Evolutionary conservation across 2,113 vertebrate genomes (phyloP).

Genomic region (Rhinoderma darwinii): DNA sequence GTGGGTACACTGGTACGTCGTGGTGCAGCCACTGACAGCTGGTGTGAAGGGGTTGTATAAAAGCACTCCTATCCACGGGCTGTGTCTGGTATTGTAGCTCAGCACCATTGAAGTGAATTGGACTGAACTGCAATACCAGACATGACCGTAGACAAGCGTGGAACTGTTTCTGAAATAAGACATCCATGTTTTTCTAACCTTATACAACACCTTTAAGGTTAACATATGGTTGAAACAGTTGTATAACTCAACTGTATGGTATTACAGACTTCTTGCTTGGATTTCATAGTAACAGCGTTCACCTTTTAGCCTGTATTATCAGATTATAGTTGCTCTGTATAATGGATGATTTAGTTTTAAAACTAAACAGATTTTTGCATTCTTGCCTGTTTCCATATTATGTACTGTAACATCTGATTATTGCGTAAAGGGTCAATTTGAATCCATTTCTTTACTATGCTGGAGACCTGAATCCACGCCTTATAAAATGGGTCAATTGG

Average conservation of each 20-base stretch:
- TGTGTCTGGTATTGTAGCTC: neutral
- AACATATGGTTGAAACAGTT: neutral
- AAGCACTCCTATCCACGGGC: neutral
- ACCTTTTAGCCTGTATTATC: neutral
- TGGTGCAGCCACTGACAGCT: too few relatives aligned
- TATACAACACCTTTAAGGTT: neutral
- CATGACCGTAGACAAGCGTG: neutral
- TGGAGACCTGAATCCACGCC: neutral
- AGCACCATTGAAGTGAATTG: neutral
- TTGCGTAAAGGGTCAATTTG: slow-evolving; percentile 3
- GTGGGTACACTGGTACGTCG: too few relatives aligned
- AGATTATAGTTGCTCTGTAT: neutral
- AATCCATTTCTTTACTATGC: slow-evolving; percentile 7
- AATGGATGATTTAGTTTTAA: neutral
- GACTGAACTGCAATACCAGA: neutral
- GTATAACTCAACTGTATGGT: too few relatives aligned
- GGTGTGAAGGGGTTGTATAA: too few relatives aligned
- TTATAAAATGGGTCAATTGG: slow-evolving; percentile 27
- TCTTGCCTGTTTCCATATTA: neutral
- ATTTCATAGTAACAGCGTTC: neutral
- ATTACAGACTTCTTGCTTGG: neutral
- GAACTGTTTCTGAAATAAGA: neutral
- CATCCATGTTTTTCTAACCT: neutral
- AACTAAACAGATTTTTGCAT: neutral
- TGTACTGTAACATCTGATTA: neutral